These are phyloP conservation scores for Agrochola macilenta DNA, from an alignment of 2,888 invertebrate genomes.

Conservation along the genomic window DNA sequence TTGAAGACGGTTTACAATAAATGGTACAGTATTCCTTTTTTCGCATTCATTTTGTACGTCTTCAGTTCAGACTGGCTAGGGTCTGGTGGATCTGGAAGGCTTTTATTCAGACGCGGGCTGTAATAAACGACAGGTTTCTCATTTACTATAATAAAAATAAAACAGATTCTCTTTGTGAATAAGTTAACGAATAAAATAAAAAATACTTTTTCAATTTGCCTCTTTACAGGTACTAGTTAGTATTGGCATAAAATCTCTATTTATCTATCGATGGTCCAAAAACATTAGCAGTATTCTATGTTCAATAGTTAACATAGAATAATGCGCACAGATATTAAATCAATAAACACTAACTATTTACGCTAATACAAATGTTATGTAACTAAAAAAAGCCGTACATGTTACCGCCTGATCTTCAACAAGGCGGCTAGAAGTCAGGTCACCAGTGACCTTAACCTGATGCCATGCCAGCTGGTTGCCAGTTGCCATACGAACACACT, in stretches of 20 bases:
- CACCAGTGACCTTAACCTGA: slow-evolving; percentile 48
- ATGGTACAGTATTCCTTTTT: background rate
- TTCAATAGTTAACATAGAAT: background rate
- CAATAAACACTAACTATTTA: background rate
- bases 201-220: background rate
- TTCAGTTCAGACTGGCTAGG: background rate
- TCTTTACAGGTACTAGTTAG: background rate
- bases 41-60: background rate
- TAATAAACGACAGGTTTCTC: background rate
- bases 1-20: slow-evolving; percentile 14
- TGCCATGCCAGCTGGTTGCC: slow-evolving; percentile 36
- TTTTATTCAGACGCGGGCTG: background rate
- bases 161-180: background rate
- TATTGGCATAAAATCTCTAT: background rate
- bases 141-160: background rate
- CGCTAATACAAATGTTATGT: slow-evolving; percentile 4
- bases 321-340: slow-evolving; percentile 9
- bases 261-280: background rate
- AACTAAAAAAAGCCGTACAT: slow-evolving; percentile 52
- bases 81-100: background rate
- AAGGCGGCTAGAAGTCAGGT: slow-evolving; percentile 26
- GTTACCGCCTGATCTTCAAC: slow-evolving; percentile 46
- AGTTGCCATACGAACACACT: slow-evolving; percentile 39
- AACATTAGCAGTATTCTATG: background rate
- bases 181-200: background rate